A percentile compares a stretch with the other conserved stretches of the same genome.
phyloP scores from a whole-genome alignment of 2,888 invertebrate genomes.

The Pyrrhosoma nymphula region DNA sequence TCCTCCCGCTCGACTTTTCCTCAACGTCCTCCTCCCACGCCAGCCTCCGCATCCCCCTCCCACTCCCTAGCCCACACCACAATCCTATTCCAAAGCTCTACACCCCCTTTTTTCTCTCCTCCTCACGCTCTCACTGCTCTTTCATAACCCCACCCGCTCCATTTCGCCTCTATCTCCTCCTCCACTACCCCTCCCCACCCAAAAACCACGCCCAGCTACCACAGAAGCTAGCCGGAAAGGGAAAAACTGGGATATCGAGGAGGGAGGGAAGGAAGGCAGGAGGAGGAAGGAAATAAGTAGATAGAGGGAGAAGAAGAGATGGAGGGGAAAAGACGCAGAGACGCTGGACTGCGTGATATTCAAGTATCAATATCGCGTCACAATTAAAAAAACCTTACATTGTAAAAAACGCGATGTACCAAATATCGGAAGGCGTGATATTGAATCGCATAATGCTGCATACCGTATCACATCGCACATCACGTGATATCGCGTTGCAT shows the following conservation, averaged over 20 bases:
- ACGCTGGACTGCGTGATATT: too few species aligned
- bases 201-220: constrained; percentile 41
- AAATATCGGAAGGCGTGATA: too few species aligned
- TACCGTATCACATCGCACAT: too few species aligned
- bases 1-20: constrained; percentile 16
- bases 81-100: neutral
- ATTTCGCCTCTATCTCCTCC: neutral
- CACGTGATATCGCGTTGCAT: too few species aligned
- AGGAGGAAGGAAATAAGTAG: neutral
- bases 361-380: too few species aligned
- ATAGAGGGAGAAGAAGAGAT: neutral
- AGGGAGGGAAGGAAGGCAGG: neutral
- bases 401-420: too few species aligned
- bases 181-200: neutral
- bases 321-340: neutral
- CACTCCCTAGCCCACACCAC: neutral
- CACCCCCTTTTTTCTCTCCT: neutral
- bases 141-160: neutral
- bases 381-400: too few species aligned
- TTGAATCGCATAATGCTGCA: too few species aligned
- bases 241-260: neutral
- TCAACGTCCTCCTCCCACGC: neutral
- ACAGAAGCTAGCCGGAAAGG: neutral
- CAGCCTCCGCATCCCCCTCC: neutral
- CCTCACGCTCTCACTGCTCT: neutral